Evolutionary conservation across 2,888 invertebrate genomes (phyloP).

Genomic region (Eupithecia subfuscata): DNA sequence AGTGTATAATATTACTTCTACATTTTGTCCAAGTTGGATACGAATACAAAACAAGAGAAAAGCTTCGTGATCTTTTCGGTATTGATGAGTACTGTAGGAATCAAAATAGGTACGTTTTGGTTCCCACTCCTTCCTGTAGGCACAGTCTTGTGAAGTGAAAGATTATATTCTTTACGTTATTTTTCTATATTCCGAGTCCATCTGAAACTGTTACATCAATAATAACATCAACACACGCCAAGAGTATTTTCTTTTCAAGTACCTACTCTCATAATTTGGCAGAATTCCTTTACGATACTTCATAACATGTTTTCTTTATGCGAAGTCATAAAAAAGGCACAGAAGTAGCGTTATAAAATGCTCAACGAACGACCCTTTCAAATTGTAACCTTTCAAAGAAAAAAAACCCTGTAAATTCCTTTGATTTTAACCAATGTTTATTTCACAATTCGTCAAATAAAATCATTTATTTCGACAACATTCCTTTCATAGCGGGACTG

Average conservation of each 20-base stretch:
- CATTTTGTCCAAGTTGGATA: no score
- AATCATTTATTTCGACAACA: conserved; percentile 16
- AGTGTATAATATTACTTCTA: no score
- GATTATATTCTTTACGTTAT: background rate
- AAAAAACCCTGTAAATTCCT: background rate
- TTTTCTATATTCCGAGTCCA: background rate
- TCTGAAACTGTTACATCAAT: background rate
- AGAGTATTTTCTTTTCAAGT: background rate
- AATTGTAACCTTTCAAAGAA: background rate
- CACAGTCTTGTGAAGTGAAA: no score
- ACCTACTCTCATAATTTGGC: background rate
- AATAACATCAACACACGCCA: background rate
- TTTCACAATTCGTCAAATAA: conserved; percentile 21
- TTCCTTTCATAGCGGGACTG: conserved; percentile 12
- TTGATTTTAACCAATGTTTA: conserved; percentile 16
- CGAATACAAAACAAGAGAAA: no score
- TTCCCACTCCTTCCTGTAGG: no score
- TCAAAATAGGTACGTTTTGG: no score
- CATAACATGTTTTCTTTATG: background rate
- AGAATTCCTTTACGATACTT: background rate
- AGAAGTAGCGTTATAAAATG: background rate
- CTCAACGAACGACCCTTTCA: background rate
- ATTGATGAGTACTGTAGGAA: no score
- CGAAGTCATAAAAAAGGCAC: background rate
- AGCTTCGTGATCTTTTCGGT: no score